Conservation (phyloP, 2,888 invertebrate species). For the Poecilus cupreus region DNA sequence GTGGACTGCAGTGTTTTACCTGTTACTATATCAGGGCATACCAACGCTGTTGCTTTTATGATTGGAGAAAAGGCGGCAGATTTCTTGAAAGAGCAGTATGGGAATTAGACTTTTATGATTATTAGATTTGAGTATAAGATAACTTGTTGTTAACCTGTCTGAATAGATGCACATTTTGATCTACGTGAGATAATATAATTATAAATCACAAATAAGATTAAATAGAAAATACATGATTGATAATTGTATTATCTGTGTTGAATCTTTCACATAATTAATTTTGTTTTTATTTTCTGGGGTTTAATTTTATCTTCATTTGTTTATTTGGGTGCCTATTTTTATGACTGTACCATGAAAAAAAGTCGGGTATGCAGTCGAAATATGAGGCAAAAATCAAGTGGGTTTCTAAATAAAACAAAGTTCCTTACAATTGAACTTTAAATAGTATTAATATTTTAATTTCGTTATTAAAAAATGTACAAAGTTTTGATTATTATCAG, state of each 20-base stretch:
- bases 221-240: too few relatives aligned
- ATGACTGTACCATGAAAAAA: too few relatives aligned
- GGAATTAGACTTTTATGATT: background rate
- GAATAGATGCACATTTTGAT: background rate
- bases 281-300: too few relatives aligned
- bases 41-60: slow-evolving; percentile 82
- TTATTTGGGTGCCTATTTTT: too few relatives aligned
- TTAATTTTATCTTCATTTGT: too few relatives aligned
- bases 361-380: background rate
- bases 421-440: too few relatives aligned
- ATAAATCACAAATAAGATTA: background rate
- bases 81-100: slow-evolving; percentile 14
- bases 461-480: background rate
- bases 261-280: too few relatives aligned
- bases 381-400: background rate
- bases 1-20: slow-evolving; percentile 83
- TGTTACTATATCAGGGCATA: slow-evolving; percentile 79
- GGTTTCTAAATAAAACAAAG: too few relatives aligned
- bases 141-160: background rate
- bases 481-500: background rate
- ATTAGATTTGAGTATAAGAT: background rate
- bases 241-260: too few relatives aligned
- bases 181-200: background rate
- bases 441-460: background rate
- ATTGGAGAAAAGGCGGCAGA: slow-evolving; percentile 78